Evolutionary conservation across 2,888 invertebrate species (phyloP).

Genomic region (Drosophila phalerata): DNA sequence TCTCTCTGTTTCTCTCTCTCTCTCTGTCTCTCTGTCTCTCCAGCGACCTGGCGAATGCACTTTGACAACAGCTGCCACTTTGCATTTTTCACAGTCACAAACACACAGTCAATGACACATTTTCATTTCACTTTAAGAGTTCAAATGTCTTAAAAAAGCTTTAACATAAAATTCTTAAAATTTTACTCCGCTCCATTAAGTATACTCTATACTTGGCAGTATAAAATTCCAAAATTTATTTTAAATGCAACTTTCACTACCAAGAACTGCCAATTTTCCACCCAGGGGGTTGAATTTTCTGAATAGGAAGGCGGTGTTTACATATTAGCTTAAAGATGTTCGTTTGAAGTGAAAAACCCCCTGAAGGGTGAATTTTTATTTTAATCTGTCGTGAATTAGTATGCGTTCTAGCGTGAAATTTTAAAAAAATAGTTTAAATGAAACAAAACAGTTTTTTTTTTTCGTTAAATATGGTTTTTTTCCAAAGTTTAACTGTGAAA

Average conservation of each 20-base stretch:
- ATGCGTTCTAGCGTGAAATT: not conserved
- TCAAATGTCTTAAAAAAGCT: not conserved
- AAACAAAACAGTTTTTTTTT: not conserved
- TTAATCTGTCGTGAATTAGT: not conserved
- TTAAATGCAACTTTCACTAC: not conserved
- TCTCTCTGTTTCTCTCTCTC: not conserved
- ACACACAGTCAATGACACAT: slow-evolving; percentile 6
- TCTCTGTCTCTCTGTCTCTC: not conserved
- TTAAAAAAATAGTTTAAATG: not conserved
- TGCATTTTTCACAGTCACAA: slow-evolving; percentile 21
- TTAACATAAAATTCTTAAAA: not conserved
- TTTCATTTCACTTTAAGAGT: slow-evolving; percentile 17
- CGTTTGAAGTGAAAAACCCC: not conserved
- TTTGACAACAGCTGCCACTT: slow-evolving; percentile 42
- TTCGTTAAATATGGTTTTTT: too few species aligned
- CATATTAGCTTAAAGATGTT: not conserved
- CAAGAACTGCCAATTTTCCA: slow-evolving; percentile 2
- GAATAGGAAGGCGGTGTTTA: not conserved
- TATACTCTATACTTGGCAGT: not conserved
- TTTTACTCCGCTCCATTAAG: not conserved
- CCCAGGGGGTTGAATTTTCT: not conserved
- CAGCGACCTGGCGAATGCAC: slow-evolving; percentile 3
- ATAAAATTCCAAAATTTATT: slow-evolving; percentile 1
- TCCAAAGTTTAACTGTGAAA: too few species aligned
- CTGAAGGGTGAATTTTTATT: not conserved